Conservation (phyloP, 2,113 vertebrate genomes). For the Scalopus aquaticus region DNA sequence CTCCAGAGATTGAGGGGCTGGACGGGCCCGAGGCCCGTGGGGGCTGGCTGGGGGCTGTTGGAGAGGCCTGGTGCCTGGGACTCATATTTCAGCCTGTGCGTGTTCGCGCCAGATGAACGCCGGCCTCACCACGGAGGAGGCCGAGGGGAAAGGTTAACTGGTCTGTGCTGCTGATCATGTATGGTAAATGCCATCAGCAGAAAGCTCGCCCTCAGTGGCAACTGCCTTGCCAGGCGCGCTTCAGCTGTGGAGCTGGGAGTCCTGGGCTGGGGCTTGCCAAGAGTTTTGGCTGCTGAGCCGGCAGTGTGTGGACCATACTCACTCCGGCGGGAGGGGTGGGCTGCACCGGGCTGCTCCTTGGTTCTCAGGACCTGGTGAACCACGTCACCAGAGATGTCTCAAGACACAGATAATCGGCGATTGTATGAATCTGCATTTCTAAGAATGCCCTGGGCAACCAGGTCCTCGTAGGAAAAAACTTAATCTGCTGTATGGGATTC, state of each 20-base stretch:
- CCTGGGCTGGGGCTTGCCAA: constrained; percentile 48
- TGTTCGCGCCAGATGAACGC: background rate
- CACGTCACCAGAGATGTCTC: constrained; percentile 71
- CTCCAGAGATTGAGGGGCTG: too few relatives aligned
- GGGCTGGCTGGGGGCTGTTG: too few relatives aligned
- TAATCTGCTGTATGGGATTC: constrained; percentile 69
- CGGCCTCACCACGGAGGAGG: constrained; percentile 11
- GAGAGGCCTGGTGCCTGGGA: too few relatives aligned
- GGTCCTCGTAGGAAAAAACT: constrained; percentile 73
- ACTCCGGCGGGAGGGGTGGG: background rate
- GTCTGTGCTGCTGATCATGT: constrained; percentile 42
- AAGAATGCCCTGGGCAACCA: constrained; percentile 62
- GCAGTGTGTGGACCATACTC: background rate
- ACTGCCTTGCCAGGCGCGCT: constrained; percentile 63
- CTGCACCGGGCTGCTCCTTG: constrained; percentile 55
- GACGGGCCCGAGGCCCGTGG: too few relatives aligned
- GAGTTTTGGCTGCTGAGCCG: constrained; percentile 56
- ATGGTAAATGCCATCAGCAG: constrained; percentile 51
- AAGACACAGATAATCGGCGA: constrained; percentile 77
- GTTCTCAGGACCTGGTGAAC: constrained; percentile 44
- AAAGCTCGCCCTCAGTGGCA: constrained; percentile 60
- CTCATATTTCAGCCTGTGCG: too few relatives aligned
- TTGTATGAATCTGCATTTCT: constrained; percentile 68
- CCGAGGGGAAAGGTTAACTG: background rate
- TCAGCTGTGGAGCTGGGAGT: constrained; percentile 38